Evolutionary conservation across 1,140 invertebrate genomes (phyloP).

Genomic region (Cotesia vestalis): DNA sequence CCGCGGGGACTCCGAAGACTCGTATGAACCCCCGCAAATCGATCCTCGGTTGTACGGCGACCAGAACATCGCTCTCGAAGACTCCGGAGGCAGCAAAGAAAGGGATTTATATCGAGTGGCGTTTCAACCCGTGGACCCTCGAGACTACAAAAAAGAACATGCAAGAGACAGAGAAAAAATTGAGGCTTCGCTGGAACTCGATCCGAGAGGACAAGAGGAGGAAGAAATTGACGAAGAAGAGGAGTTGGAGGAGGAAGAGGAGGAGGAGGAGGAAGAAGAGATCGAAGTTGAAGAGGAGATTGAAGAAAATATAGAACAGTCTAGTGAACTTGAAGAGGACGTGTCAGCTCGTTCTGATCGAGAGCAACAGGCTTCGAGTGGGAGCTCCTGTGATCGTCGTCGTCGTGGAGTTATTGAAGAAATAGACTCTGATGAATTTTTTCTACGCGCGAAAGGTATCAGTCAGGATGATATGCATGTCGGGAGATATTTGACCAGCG

Average conservation of each 20-base stretch:
- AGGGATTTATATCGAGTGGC: conserved; percentile 43
- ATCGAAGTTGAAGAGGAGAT: conserved; percentile 50
- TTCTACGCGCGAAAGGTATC: conserved; percentile 79
- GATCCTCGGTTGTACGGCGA: conserved; percentile 44
- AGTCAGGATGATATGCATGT: conserved; percentile 83
- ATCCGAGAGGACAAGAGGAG: conserved; percentile 36
- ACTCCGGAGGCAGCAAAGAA: conserved; percentile 29
- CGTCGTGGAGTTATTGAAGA: conserved; percentile 78
- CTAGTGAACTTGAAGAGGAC: conserved; percentile 39
- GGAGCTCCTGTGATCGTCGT: conserved; percentile 64
- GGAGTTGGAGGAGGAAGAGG: neutral
- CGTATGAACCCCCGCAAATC: conserved; percentile 46
- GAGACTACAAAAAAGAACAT: conserved; percentile 40
- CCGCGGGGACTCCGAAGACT: conserved; percentile 43
- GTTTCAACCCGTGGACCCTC: conserved; percentile 54
- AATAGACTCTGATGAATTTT: conserved; percentile 87
- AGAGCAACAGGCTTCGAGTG: conserved; percentile 64
- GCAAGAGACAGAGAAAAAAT: neutral
- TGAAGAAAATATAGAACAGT: conserved; percentile 49
- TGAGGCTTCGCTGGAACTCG: conserved; percentile 26
- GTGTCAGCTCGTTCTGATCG: conserved; percentile 57
- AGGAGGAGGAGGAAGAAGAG: conserved; percentile 37
- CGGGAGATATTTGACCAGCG: conserved; percentile 77
- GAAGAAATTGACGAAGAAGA: conserved; percentile 38
- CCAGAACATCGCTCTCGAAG: conserved; percentile 35